These are phyloP conservation scores for Eristalis tenax DNA, from an alignment of 2,888 invertebrate species.

Conservation along the genomic window DNA sequence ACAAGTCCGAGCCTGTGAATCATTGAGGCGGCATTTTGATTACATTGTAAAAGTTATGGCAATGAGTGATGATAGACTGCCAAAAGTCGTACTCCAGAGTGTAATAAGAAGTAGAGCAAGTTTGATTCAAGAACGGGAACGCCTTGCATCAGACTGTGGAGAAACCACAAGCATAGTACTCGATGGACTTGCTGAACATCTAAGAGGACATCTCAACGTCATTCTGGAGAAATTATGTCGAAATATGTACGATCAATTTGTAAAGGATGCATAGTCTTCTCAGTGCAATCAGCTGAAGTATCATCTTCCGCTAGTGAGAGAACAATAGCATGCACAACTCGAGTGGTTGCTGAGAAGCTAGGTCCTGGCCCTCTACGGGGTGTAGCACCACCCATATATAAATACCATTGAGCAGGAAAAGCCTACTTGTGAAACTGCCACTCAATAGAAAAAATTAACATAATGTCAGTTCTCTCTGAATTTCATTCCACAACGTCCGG, in stretches of 20 bases:
- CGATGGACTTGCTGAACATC: not conserved
- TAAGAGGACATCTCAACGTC: not conserved
- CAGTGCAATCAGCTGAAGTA: no score
- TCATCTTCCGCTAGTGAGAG: no score
- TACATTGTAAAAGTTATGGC: not conserved
- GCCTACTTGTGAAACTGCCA: no score
- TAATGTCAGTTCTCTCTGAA: no score
- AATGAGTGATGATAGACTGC: not conserved
- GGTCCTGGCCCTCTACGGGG: no score
- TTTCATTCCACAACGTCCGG: no score
- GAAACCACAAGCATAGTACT: not conserved
- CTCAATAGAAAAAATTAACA: no score
- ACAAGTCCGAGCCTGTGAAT: no score
- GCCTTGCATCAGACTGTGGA: not conserved
- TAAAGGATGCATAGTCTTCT: not conserved
- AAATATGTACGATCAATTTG: not conserved
- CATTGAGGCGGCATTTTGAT: not conserved
- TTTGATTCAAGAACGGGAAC: not conserved
- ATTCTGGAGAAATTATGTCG: constrained; percentile 1
- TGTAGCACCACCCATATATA: no score
- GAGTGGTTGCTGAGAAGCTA: no score
- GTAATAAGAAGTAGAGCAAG: not conserved
- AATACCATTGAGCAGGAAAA: no score
- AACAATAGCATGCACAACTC: no score
- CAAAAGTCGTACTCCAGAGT: not conserved